Percentiles rank a stretch among this genome's conserved stretches.
Conservation (phyloP, 1,140 invertebrate species). For the Bombus confusus region DNA sequence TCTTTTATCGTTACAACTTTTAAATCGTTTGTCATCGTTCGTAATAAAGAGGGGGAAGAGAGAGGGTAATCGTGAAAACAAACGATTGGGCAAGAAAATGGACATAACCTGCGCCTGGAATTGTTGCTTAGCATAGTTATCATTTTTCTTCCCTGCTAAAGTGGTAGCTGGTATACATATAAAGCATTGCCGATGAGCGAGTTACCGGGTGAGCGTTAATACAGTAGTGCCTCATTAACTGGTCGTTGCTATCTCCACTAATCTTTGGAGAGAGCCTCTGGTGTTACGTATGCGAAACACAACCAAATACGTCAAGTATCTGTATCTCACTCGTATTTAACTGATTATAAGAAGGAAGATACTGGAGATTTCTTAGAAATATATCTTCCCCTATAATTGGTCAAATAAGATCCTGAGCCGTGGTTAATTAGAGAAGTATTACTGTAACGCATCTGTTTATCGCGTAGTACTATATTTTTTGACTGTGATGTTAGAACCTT, state of each 20-base stretch:
- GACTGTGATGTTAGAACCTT: conserved; percentile 70
- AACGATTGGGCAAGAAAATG: neutral
- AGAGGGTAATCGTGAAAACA: conserved; percentile 15
- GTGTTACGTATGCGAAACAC: neutral
- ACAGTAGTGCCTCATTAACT: neutral
- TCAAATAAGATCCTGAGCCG: neutral
- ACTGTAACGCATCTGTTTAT: conserved; percentile 39
- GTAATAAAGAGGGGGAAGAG: neutral
- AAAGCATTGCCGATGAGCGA: neutral
- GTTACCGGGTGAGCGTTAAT: conserved; percentile 5
- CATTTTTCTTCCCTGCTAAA: conserved; percentile 5
- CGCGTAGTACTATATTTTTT: conserved; percentile 63
- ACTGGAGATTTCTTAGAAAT: neutral
- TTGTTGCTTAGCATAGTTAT: conserved; percentile 33
- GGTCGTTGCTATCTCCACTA: neutral
- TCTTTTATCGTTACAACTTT: neutral
- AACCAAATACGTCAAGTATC: neutral
- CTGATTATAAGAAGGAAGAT: neutral
- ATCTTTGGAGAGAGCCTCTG: neutral
- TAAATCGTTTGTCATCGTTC: conserved; percentile 3
- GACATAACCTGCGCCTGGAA: neutral
- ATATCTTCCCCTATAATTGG: too few species aligned
- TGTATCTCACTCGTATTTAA: neutral
- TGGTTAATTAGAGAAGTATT: neutral
- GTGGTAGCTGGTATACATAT: neutral